A percentile compares a stretch with the other conserved stretches of the same genome.
phyloP scores from a whole-genome alignment of 2,888 invertebrate species.

The Macaria liturata region DNA sequence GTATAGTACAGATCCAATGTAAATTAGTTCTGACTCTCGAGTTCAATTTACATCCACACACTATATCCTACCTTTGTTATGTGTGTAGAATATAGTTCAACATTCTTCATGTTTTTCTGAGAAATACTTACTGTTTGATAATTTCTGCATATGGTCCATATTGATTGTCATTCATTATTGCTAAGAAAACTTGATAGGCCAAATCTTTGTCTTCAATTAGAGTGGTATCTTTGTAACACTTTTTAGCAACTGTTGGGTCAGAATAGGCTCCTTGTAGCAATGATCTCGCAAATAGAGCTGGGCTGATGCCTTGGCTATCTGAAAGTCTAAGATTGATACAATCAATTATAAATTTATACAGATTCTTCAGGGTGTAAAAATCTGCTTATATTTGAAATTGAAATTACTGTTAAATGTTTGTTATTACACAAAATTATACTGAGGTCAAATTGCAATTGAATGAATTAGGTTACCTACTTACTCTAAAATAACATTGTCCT shows the following conservation, averaged over 20 bases:
- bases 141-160: slow-evolving; percentile 93
- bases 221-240: slow-evolving; percentile 87
- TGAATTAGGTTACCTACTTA: slow-evolving; percentile 60
- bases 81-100: no score
- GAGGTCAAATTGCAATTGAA: no score
- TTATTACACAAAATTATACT: no score
- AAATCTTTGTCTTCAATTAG: slow-evolving; percentile 87
- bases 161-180: slow-evolving; percentile 90
- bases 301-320: slow-evolving; percentile 70
- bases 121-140: slow-evolving; percentile 86
- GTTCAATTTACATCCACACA: no score
- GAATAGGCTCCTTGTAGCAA: slow-evolving; percentile 73
- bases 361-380: no score
- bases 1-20: no score
- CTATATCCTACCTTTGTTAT: no score
- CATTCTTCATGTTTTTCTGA: no score
- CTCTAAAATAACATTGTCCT: slow-evolving; percentile 84
- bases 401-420: no score
- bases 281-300: slow-evolving; percentile 72
- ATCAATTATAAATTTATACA: no score
- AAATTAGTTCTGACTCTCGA: no score
- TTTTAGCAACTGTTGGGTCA: slow-evolving; percentile 72
- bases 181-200: slow-evolving; percentile 89
- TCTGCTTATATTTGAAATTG: no score
- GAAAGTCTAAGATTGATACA: slow-evolving; percentile 53